A percentile compares a stretch with the other conserved stretches of the same genome.
Evolutionary conservation across 2,888 invertebrate species (phyloP).

Genomic region (Allygus modestus): DNA sequence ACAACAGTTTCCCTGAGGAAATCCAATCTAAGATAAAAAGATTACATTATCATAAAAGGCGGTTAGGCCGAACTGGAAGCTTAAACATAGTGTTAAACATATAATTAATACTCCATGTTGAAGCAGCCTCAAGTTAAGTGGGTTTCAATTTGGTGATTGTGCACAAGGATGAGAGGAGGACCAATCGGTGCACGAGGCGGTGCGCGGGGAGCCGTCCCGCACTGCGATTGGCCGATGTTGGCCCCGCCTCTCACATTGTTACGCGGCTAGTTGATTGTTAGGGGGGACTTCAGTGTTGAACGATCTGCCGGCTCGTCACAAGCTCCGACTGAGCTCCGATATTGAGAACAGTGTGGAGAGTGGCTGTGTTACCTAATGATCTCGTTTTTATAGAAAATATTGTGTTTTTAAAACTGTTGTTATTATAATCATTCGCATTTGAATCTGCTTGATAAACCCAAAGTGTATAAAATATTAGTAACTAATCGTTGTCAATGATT

Average conservation of each 20-base stretch:
- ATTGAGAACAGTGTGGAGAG: constrained; percentile 8
- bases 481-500: background rate
- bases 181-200: constrained; percentile 61
- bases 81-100: constrained; percentile 64
- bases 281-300: constrained; percentile 39
- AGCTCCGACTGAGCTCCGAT: background rate
- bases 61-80: constrained; percentile 55
- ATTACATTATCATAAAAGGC: constrained; percentile 60
- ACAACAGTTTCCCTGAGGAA: constrained; percentile 55
- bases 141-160: constrained; percentile 65
- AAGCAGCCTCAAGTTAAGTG: constrained; percentile 65
- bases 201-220: constrained; percentile 37
- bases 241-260: constrained; percentile 41
- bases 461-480: too few species aligned
- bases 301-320: constrained; percentile 49
- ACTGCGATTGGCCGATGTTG: constrained; percentile 42
- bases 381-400: background rate
- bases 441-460: too few species aligned
- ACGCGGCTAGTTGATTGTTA: constrained; percentile 21
- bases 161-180: constrained; percentile 58
- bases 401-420: background rate
- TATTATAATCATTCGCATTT: too few species aligned
- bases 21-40: constrained; percentile 60
- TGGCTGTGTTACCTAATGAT: constrained; percentile 14
- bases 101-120: constrained; percentile 65